Conservation (phyloP, 1,140 invertebrate genomes). For the Cherax destructor region DNA sequence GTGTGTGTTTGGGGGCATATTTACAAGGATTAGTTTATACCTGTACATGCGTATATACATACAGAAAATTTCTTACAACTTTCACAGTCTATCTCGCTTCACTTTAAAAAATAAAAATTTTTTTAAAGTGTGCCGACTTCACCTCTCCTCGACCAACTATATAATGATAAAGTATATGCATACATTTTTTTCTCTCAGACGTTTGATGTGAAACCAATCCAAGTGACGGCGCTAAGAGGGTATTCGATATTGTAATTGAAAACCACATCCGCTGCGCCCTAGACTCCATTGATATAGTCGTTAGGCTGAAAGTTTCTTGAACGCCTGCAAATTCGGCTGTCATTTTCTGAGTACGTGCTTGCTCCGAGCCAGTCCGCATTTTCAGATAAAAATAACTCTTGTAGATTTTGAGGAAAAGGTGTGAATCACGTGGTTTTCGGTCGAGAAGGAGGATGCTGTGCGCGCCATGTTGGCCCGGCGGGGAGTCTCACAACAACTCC, state of each 20-base stretch:
- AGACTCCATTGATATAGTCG: slow-evolving; percentile 6
- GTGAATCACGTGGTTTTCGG: slow-evolving; percentile 13
- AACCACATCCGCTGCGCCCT: background rate
- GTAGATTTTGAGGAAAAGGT: slow-evolving; percentile 16
- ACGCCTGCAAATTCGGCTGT: background rate
- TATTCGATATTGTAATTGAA: slow-evolving; percentile 49
- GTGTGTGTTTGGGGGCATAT: background rate
- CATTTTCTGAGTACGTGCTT: background rate
- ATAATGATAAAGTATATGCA: background rate
- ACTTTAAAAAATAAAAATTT: too few relatives aligned
- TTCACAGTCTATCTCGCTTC: too few relatives aligned
- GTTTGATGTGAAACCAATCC: slow-evolving; percentile 61
- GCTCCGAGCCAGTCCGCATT: background rate
- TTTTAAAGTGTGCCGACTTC: background rate
- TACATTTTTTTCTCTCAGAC: background rate
- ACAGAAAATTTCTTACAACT: background rate
- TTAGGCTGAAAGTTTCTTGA: background rate
- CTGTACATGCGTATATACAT: background rate
- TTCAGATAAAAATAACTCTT: slow-evolving; percentile 53
- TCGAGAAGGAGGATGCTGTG: slow-evolving; percentile 15
- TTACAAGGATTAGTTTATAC: background rate
- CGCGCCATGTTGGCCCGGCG: slow-evolving; percentile 46
- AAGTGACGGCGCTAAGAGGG: slow-evolving; percentile 47
- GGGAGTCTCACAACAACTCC: slow-evolving; percentile 57
- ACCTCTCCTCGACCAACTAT: background rate